These are phyloP conservation scores for Leptonema lineaticorne DNA, from an alignment of 1,140 invertebrate genomes.

Conservation along the genomic window DNA sequence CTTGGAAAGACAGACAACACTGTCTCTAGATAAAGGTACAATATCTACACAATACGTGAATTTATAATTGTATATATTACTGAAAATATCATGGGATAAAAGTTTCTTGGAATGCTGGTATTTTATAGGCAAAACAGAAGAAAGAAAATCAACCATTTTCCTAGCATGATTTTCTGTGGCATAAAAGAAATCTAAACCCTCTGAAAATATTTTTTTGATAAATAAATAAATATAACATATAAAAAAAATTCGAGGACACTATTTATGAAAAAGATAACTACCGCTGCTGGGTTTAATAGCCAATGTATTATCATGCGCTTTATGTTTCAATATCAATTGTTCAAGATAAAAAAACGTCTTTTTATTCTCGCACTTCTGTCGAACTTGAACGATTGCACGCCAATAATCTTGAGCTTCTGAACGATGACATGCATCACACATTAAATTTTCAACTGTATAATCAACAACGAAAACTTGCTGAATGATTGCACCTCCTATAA, in stretches of 20 bases:
- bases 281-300: conserved; percentile 93
- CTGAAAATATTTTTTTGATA: conserved; percentile 60
- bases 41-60: conserved; percentile 92
- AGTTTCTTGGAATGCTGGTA: conserved; percentile 91
- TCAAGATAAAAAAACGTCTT: conserved; percentile 99
- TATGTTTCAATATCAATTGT: conserved; percentile 95
- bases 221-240: neutral
- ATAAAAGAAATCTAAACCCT: conserved; percentile 96
- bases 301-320: conserved; percentile 86
- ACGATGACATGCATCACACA: conserved; percentile 97
- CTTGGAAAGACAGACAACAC: conserved; percentile 89
- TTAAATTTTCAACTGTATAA: conserved; percentile 86
- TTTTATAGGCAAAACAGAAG: conserved; percentile 81
- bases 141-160: conserved; percentile 95
- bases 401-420: conserved; percentile 98
- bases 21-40: conserved; percentile 95
- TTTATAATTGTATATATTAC: conserved; percentile 97
- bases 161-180: conserved; percentile 85
- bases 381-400: conserved; percentile 86
- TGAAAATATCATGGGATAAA: conserved; percentile 96
- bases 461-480: conserved; percentile 95
- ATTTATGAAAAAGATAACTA: conserved; percentile 43
- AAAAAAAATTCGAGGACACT: neutral
- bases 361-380: conserved; percentile 89
- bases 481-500: conserved; percentile 76